phyloP scores from a whole-genome alignment of 1,140 invertebrate species.

The Neodiprion fabricii region DNA sequence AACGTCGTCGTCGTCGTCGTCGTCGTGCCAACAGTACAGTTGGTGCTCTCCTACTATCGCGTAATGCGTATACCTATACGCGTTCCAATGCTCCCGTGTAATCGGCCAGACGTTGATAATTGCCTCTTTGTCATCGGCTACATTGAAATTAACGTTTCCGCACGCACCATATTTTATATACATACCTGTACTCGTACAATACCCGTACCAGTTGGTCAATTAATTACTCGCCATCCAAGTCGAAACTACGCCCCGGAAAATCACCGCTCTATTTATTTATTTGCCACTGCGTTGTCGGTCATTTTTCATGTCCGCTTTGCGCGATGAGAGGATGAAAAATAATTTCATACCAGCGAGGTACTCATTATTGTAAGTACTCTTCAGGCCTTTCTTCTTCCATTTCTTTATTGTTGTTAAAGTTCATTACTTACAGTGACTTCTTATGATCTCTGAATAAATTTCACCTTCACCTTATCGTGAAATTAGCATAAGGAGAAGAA shows the following conservation, averaged over 20 bases:
- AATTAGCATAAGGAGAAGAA: no score
- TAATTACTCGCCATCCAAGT: neutral
- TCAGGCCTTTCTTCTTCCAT: no score
- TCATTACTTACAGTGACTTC: no score
- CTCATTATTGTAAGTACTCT: no score
- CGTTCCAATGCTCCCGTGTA: no score
- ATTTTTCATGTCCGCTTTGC: no score
- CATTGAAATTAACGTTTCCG: neutral
- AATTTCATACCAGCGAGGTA: no score
- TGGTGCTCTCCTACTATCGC: neutral
- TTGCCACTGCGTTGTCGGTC: no score
- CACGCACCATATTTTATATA: neutral
- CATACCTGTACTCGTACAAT: neutral
- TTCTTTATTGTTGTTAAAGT: no score
- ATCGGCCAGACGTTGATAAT: neutral
- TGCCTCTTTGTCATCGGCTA: constrained; percentile 6
- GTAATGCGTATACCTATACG: neutral
- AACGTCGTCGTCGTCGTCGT: neutral
- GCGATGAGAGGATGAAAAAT: no score
- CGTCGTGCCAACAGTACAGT: neutral
- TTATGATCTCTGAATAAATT: no score
- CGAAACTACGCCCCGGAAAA: neutral
- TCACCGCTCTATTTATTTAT: neutral
- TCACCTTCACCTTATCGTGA: no score
- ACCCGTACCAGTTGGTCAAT: neutral